Conservation (phyloP, 2,888 invertebrate species). For the Atrina japonica region DNA sequence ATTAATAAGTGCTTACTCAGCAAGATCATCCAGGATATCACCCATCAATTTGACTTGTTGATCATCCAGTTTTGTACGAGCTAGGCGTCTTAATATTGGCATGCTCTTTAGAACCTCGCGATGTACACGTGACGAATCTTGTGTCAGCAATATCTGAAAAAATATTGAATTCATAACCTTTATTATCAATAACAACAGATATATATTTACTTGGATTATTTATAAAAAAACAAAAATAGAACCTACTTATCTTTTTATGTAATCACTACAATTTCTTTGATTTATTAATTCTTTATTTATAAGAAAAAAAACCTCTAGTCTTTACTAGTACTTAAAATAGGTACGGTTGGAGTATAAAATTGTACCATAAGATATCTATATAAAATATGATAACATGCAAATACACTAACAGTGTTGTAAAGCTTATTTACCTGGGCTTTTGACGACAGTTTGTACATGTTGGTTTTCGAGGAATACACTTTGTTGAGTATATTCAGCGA, state of each 20-base stretch:
- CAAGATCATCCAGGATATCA: slow-evolving; percentile 75
- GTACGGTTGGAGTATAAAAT: background rate
- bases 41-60: slow-evolving; percentile 78
- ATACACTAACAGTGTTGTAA: no score
- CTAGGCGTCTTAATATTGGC: slow-evolving; percentile 75
- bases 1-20: no score
- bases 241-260: background rate
- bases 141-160: slow-evolving; percentile 77
- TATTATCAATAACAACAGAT: no score
- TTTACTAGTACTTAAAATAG: background rate
- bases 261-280: no score
- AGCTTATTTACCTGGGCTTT: slow-evolving; percentile 78
- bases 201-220: no score
- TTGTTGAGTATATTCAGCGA: slow-evolving; percentile 79
- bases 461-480: slow-evolving; percentile 79
- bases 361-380: no score
- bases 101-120: slow-evolving; percentile 77
- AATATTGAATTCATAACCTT: background rate
- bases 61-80: slow-evolving; percentile 76
- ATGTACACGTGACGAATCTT: slow-evolving; percentile 78
- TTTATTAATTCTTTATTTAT: no score
- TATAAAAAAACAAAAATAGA: background rate
- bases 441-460: slow-evolving; percentile 78
- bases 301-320: no score
- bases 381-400: no score